These are phyloP conservation scores for Drosophila ercepeae DNA, from an alignment of 1,140 invertebrate species.

Conservation along the genomic window DNA sequence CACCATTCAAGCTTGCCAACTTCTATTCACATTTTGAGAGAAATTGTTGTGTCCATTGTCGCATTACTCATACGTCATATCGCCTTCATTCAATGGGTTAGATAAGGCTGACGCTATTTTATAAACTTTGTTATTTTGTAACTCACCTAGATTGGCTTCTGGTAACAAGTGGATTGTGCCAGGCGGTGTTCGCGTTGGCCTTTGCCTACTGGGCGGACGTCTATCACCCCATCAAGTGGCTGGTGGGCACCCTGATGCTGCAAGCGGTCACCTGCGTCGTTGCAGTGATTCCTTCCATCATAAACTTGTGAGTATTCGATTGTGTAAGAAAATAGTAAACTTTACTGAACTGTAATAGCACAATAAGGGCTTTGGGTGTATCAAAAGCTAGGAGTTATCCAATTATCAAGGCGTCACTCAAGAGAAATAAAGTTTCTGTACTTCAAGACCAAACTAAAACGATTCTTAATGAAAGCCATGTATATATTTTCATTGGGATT, in stretches of 20 bases:
- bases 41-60: background rate
- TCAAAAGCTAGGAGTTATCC: too few relatives aligned
- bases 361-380: too few relatives aligned
- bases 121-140: background rate
- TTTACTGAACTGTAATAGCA: too few relatives aligned
- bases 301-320: slow-evolving; percentile 72
- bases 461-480: too few relatives aligned
- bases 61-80: slow-evolving; percentile 50
- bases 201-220: slow-evolving; percentile 87
- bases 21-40: background rate
- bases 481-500: too few relatives aligned
- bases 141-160: slow-evolving; percentile 85
- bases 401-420: too few relatives aligned
- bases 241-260: slow-evolving; percentile 86
- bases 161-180: slow-evolving; percentile 85
- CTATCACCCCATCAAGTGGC: slow-evolving; percentile 86
- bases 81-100: slow-evolving; percentile 2
- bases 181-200: slow-evolving; percentile 84
- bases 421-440: too few relatives aligned
- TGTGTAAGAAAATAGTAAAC: too few relatives aligned
- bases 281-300: slow-evolving; percentile 86
- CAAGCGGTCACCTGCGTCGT: slow-evolving; percentile 85
- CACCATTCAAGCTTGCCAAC: slow-evolving; percentile 1
- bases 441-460: too few relatives aligned
- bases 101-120: slow-evolving; percentile 16